Base-by-base conservation (phyloP, 2,888 invertebrate genomes). In the Coenonympha arcania region DNA sequence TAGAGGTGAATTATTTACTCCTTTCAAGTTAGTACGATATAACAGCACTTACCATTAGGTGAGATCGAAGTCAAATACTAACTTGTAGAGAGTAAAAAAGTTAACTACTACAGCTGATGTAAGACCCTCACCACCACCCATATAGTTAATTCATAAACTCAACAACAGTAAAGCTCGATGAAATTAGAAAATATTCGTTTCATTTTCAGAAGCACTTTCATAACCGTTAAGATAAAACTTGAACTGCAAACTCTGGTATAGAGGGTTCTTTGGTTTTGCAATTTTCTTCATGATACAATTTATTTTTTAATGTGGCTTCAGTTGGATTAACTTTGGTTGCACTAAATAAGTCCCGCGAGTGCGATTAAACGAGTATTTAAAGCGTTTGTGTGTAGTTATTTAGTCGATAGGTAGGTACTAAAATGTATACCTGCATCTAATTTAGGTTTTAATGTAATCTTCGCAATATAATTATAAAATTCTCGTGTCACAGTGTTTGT, bases 221-320 rank as follows among this genome's bases (percentile, higher is more conserved):
- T 19, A 20, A 20, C 20, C 31, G 20, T 37, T 20, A 37, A 13
- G 37, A 37, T 37, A 37, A 37, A 37, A 37, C 20, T 37, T 37
- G 9, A 34, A 19, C 9, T 11, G 11, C 6, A 13, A 13, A 13
- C 4, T 3, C 6, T 30, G n/a, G 18, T 6, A 8, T 5, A 11
- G n/a, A 19, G 20, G 11, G 19, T 20, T 37, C n/a, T 37, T 37
- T 37, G 37, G 37, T 37, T 37, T 37, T 20, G 13, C 20, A 20
- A 37, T 37, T 37, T 20, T 20, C 20, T 19, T 37, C 3, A 33
- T 16, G 19, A 4, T 37, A 20, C 22, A 28, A 6, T 18, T 33
- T 33, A 9, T 33, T 33, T 16, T 33, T 33, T 28, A 41, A 16
- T 18, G 6, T 40, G 16, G 2, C 9, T 41, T 28, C 8, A 18